phyloP scores from a whole-genome alignment of 1,140 invertebrate genomes.

The Listronotus oregonensis region DNA sequence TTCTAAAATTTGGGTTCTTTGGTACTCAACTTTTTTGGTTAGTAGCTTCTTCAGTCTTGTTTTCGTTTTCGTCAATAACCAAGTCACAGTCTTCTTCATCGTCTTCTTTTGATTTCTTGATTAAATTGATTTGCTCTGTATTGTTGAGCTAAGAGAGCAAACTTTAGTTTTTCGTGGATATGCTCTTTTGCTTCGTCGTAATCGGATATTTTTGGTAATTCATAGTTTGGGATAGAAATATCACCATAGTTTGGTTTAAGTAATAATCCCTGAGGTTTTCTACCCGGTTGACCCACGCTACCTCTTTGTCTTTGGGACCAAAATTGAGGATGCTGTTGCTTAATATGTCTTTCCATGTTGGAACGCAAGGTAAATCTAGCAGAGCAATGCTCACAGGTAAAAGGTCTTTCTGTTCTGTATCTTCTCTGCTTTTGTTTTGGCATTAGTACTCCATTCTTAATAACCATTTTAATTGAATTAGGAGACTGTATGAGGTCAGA shows the following conservation, averaged over 20 bases:
- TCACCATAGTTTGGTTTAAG: conserved; percentile 46
- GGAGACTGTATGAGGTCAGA: conserved; percentile 54
- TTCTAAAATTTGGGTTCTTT: conserved; percentile 43
- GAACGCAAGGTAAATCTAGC: conserved; percentile 87
- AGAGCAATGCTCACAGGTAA: conserved; percentile 86
- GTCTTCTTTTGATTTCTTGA: conserved; percentile 55
- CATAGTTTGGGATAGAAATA: conserved; percentile 48
- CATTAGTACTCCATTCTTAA: conserved; percentile 86
- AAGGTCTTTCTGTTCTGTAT: conserved; percentile 89
- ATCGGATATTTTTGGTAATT: conserved; percentile 43
- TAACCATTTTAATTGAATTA: conserved; percentile 84
- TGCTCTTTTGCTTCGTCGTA: conserved; percentile 52
- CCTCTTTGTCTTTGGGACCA: conserved; percentile 78
- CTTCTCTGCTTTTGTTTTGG: conserved; percentile 88
- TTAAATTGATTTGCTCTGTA: conserved; percentile 58
- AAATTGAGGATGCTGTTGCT: conserved; percentile 88
- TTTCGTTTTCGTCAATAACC: conserved; percentile 70
- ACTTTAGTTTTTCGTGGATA: conserved; percentile 74
- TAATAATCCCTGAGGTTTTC: conserved; percentile 52
- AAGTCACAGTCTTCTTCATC: conserved; percentile 69
- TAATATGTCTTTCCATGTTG: conserved; percentile 93
- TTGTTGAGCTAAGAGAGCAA: conserved; percentile 77
- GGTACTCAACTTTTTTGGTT: conserved; percentile 20
- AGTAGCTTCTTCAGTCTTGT: conserved; percentile 41
- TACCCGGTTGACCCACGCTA: conserved; percentile 58